A percentile compares a stretch with the other conserved stretches of the same genome.
These are phyloP conservation scores for Agrochola lota DNA, from an alignment of 2,888 invertebrate genomes.

Conservation along the genomic window DNA sequence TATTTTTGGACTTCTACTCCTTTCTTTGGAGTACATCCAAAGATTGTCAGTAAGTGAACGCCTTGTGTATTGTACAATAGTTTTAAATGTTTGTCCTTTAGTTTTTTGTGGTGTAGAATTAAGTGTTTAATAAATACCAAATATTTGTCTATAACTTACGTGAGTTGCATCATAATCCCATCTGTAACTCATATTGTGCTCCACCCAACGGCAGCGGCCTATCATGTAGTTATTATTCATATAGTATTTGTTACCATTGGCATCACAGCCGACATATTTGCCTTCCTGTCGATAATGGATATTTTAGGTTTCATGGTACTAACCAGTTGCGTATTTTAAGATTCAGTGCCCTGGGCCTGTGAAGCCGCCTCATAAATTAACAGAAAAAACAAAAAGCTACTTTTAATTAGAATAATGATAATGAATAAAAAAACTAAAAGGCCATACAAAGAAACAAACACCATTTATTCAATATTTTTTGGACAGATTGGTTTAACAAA, in stretches of 20 bases:
- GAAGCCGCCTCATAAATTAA: too few species aligned
- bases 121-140: neutral
- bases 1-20: neutral
- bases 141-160: constrained; percentile 65
- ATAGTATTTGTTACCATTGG: constrained; percentile 97
- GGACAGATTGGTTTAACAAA: too few species aligned
- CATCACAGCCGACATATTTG: constrained; percentile 94
- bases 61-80: neutral
- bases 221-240: constrained; percentile 96
- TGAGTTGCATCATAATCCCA: constrained; percentile 91
- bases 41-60: neutral
- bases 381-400: too few species aligned
- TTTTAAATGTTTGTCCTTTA: neutral
- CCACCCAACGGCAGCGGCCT: constrained; percentile 98
- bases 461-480: too few species aligned
- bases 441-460: too few species aligned
- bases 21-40: neutral
- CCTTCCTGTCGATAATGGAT: constrained; percentile 91
- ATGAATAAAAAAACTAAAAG: too few species aligned
- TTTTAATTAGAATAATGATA: too few species aligned
- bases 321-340: too few species aligned
- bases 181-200: constrained; percentile 93
- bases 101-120: neutral
- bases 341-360: too few species aligned
- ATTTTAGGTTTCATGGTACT: neutral